Evolutionary conservation across 1,140 invertebrate genomes (phyloP), one percentile per base, ranked within the genome.

Genomic region (Drosophila sechellia): DNA sequence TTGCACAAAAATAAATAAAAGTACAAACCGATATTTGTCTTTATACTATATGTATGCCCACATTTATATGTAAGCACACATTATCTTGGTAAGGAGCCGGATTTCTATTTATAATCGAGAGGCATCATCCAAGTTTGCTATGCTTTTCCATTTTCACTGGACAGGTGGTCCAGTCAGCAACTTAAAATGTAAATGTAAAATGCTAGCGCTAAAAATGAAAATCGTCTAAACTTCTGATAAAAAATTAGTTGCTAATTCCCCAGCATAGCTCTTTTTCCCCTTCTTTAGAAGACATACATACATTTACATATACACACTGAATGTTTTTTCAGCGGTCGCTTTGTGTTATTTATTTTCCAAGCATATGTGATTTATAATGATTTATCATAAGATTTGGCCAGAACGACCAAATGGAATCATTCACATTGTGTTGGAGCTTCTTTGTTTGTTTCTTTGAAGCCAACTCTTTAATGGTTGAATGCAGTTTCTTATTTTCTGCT

Each of bases 1-100:
- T 87, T 89, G 83, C 79, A 87, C 79, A 69, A 89, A 89, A 89
- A 87, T 87, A 89, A 87, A 72, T 56, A 65, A 66, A 57, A 79
- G 71, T 87, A 79, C 83, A 63, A 83, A 61, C 65, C 75, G 57
- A 87, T 85, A 69, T 72, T 53, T 68, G 57, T 64, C 45, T 72
- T 48, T 54, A 39, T 39, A 39, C 13, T 39, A 39, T 34, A 5
- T 10, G 52, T 39, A 53, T 52, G 34, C 56, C 25, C 34, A 40
- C 49, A 37, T 57, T 57, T 31, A 34, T 77, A 25, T 49, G 49
- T 31, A 55, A 37, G 42, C 43, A 40, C 13, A 54, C 48, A 70
- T 57, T 43, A 54, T 74, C 53, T 73, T 22, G 64, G 52, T 34
- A 77, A 60, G 35, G 61, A 49, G 43, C 13, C 25, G 11, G 27